Base-by-base conservation (phyloP, 2,113 vertebrate species). In the Colossoma macropomum region DNA sequence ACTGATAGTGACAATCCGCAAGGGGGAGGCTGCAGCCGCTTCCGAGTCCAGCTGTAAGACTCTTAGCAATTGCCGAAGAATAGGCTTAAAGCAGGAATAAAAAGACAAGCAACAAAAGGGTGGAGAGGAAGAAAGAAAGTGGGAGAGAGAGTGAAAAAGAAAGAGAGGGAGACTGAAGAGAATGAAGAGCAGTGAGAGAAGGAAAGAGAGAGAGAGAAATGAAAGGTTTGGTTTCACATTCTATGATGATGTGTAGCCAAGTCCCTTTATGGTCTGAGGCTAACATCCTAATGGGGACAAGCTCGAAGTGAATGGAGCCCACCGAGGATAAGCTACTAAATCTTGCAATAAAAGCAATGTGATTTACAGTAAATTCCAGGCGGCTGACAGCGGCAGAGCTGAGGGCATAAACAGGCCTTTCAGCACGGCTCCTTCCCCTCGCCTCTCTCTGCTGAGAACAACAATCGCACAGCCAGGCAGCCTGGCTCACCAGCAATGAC, bases 301-400 rank as follows among this genome's bases (percentile, higher is more conserved):
- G 96, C 97, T 98, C 96, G 95, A 96, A 98, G 97, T 97, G 98
- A 98, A 98, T 97, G 96, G 97, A 96, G 95, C 96, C 97, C 96
- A 96, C 95, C 94, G 97, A 97, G 98, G 97, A 99, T 98, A 97
- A 98, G 96, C 96, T 97, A 97, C 97, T 98, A 99, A 98, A 99
- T 99, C 98, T 98, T 96, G 96, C 97, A 98, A 99, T 99, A 98
- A 99, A 99, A 98, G 97, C 97, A 96, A 96, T 97, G 96, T 99
- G 98, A 99, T 99, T 99, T 99, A 99, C 98, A 98, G 97, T 98
- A 97, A 99, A 99, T 98, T 98, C 96, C 96, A 96, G 95, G 95
- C 96, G 96, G 97, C 96, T 98, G 97, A 98, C 97, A 97, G 96
- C 95, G 96, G 94, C 97, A 96, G 95, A 97, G 97, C 97, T 97